A percentile compares a stretch with the other conserved stretches of the same genome.
Evolutionary conservation across 2,888 invertebrate species (phyloP).

Genomic region (Cantharis lateralis): DNA sequence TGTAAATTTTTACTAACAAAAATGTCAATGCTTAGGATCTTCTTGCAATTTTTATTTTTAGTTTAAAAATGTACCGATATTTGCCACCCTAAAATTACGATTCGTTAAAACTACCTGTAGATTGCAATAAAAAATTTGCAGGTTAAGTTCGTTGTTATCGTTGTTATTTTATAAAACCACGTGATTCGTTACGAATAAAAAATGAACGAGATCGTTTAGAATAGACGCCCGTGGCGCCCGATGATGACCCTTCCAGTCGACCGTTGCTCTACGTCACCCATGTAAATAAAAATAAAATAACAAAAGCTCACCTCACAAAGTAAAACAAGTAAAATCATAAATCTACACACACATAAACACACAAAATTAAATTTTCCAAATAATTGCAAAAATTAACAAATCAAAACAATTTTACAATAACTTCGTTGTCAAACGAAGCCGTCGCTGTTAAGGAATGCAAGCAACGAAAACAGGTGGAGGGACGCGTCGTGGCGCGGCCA

Average conservation of each 20-base stretch:
- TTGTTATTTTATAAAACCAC: slow-evolving; percentile 3
- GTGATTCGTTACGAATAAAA: slow-evolving; percentile 15
- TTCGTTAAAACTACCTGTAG: not conserved
- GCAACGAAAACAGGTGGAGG: slow-evolving; percentile 51
- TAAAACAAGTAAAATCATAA: slow-evolving; percentile 40
- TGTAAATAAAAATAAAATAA: slow-evolving; percentile 36
- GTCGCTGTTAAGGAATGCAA: slow-evolving; percentile 44
- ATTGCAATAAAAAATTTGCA: not conserved
- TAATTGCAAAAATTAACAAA: slow-evolving; percentile 12
- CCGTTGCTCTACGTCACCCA: slow-evolving; percentile 25
- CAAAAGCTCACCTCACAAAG: slow-evolving; percentile 44
- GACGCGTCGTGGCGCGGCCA: slow-evolving; percentile 57
- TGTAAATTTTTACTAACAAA: not conserved
- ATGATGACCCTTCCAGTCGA: slow-evolving; percentile 37
- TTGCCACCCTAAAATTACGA: not conserved
- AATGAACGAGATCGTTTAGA: not conserved
- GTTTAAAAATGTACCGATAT: not conserved
- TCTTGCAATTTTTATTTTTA: not conserved
- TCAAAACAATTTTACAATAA: slow-evolving; percentile 7
- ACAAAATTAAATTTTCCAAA: slow-evolving; percentile 32
- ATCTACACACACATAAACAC: slow-evolving; percentile 35
- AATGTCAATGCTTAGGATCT: not conserved
- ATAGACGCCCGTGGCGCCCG: slow-evolving; percentile 48
- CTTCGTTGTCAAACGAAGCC: slow-evolving; percentile 34
- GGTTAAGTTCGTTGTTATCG: slow-evolving; percentile 13